phyloP scores from a whole-genome alignment of 2,113 vertebrate genomes.

The Trochalopteron elliotii region DNA sequence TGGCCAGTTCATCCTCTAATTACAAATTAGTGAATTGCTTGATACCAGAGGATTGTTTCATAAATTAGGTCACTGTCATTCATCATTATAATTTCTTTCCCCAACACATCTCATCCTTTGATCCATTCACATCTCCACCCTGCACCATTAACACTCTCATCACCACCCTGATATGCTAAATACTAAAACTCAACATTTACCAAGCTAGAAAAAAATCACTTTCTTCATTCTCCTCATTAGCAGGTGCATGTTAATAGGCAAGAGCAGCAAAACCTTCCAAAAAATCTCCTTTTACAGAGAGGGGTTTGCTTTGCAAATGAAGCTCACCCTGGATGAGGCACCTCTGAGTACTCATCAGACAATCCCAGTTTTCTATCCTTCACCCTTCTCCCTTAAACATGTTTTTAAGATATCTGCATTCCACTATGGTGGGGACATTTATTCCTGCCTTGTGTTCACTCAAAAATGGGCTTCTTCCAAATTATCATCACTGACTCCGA shows the following conservation, averaged over 20 bases:
- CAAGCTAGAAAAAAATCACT: not conserved
- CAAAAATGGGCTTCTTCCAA: not conserved
- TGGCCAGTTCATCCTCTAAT: conserved; percentile 47
- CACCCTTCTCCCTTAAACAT: not conserved
- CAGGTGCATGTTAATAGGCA: not conserved
- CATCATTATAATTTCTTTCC: conserved; percentile 47
- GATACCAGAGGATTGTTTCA: conserved; percentile 28
- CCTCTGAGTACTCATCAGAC: not conserved
- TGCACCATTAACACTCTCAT: not conserved
- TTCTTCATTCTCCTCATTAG: not conserved
- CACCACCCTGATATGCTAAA: not conserved
- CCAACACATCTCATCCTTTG: conserved; percentile 5
- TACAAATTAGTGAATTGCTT: conserved; percentile 55
- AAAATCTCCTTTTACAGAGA: not conserved
- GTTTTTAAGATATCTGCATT: not conserved
- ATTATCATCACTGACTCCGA: rapidly evolving
- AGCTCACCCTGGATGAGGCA: not conserved
- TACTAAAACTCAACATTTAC: not conserved
- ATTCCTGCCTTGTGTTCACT: not conserved
- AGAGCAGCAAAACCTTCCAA: not conserved
- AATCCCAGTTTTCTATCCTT: not conserved
- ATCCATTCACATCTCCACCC: not conserved
- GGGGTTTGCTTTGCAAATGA: not conserved
- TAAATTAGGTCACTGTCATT: conserved; percentile 66
- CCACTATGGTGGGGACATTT: not conserved